These are phyloP conservation scores for Plagodis pulveraria DNA, from an alignment of 2,888 invertebrate genomes.

Conservation along the genomic window DNA sequence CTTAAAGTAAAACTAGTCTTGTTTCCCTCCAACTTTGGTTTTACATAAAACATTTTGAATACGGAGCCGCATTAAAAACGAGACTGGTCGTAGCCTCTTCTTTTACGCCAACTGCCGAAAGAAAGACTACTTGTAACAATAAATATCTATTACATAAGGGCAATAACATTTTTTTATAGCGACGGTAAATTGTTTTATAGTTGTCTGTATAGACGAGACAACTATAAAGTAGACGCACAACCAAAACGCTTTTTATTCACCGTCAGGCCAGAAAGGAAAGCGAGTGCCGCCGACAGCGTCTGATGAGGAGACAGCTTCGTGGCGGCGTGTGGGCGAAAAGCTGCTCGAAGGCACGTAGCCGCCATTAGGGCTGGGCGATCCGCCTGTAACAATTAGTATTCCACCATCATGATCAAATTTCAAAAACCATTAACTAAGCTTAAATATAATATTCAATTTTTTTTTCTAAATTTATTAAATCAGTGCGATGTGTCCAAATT, in stretches of 20 bases:
- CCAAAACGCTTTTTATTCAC: slow-evolving; percentile 50
- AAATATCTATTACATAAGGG: slow-evolving; percentile 20
- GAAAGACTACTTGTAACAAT: slow-evolving; percentile 27
- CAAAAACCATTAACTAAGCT: too few relatives aligned
- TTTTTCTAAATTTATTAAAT: too few relatives aligned
- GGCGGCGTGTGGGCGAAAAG: slow-evolving; percentile 71
- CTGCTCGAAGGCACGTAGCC: slow-evolving; percentile 65
- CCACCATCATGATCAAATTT: not conserved
- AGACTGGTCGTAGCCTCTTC: slow-evolving; percentile 69
- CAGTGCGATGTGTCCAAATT: too few relatives aligned
- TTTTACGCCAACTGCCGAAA: slow-evolving; percentile 69
- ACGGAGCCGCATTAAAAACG: slow-evolving; percentile 66
- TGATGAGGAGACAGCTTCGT: slow-evolving; percentile 72
- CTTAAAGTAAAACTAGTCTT: slow-evolving; percentile 31
- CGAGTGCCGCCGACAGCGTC: slow-evolving; percentile 67
- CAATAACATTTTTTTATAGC: slow-evolving; percentile 16
- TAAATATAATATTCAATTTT: too few relatives aligned
- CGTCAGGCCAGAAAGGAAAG: slow-evolving; percentile 75
- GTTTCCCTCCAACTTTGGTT: slow-evolving; percentile 49
- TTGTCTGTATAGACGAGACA: not conserved
- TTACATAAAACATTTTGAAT: slow-evolving; percentile 79
- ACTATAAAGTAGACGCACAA: slow-evolving; percentile 29
- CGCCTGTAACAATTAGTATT: slow-evolving; percentile 50
- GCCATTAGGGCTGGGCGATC: slow-evolving; percentile 69
- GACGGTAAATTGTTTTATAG: slow-evolving; percentile 13